Conservation (phyloP, 2,113 vertebrate genomes). For the human (Homo sapiens) region DNA sequence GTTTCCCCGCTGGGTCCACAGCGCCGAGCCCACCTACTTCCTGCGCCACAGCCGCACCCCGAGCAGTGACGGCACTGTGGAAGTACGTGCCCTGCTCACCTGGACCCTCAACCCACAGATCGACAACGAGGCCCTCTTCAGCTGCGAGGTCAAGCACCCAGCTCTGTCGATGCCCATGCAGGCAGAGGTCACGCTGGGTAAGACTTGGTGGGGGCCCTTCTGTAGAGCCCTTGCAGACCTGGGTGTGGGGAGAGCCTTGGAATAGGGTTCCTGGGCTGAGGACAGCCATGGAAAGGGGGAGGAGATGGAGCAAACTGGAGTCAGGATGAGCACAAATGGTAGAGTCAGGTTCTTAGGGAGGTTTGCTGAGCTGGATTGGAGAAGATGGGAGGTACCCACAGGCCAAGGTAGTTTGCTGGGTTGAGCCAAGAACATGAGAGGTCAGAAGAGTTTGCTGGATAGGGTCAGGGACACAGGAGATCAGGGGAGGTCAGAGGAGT, state of each 20-base stretch:
- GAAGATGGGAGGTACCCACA: neutral
- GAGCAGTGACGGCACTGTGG: slow-evolving; percentile 89
- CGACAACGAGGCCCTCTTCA: slow-evolving; percentile 96
- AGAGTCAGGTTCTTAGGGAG: neutral
- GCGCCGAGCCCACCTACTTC: slow-evolving; percentile 91
- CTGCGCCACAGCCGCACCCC: slow-evolving; percentile 88
- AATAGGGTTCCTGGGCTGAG: fast-evolving
- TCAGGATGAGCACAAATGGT: neutral
- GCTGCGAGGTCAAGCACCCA: slow-evolving; percentile 96
- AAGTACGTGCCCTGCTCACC: slow-evolving; percentile 92
- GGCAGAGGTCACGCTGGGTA: slow-evolving; percentile 93
- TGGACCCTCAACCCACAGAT: slow-evolving; percentile 96
- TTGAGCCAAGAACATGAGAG: neutral
- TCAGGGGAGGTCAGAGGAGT: neutral
- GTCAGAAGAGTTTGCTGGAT: neutral
- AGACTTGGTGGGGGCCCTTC: slow-evolving; percentile 57
- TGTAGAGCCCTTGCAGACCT: neutral
- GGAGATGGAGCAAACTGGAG: fast-evolving
- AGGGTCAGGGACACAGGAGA: neutral
- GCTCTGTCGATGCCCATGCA: slow-evolving; percentile 98
- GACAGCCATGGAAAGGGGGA: fast-evolving
- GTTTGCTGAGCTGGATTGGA: neutral
- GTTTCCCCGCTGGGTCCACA: slow-evolving; percentile 96
- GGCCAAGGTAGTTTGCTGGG: too few relatives aligned
- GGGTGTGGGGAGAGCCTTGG: neutral